phyloP scores from a whole-genome alignment of 2,888 invertebrate genomes.

The Perdita meconis region DNA sequence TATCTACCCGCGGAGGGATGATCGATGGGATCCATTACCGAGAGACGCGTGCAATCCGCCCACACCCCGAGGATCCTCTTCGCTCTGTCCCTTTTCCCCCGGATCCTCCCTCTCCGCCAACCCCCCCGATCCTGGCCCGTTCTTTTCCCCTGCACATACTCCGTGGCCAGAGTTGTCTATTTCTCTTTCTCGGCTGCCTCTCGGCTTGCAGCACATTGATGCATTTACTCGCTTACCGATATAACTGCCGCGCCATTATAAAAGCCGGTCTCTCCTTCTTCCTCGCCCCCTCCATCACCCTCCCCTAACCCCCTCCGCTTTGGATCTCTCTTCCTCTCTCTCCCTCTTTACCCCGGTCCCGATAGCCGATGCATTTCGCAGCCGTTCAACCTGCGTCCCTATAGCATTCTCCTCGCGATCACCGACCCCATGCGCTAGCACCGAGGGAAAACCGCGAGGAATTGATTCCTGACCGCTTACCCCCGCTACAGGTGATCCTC shows the following conservation, averaged over 20 bases:
- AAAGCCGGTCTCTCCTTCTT: conserved; percentile 57
- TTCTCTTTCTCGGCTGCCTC: conserved; percentile 57
- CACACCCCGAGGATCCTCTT: conserved; percentile 74
- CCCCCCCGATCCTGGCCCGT: conserved; percentile 2
- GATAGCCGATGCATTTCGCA: conserved; percentile 65
- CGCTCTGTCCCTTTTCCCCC: conserved; percentile 52
- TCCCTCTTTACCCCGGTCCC: conserved; percentile 21
- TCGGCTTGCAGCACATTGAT: conserved; percentile 58
- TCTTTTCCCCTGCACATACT: conserved; percentile 38
- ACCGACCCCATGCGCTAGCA: conserved; percentile 59
- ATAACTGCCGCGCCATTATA: conserved; percentile 71
- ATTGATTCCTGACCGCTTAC: conserved; percentile 31
- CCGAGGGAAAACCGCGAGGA: conserved; percentile 54
- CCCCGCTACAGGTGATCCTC: no score
- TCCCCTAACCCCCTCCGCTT: conserved; percentile 11
- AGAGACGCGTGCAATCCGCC: conserved; percentile 78
- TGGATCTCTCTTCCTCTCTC: conserved; percentile 5
- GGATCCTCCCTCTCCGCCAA: conserved; percentile 14
- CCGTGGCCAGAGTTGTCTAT: conserved; percentile 53
- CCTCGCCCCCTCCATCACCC: conserved; percentile 21
- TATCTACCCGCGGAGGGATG: conserved; percentile 73
- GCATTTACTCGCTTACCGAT: conserved; percentile 68
- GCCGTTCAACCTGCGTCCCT: conserved; percentile 64
- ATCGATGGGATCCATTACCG: conserved; percentile 79
- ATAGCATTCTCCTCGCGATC: conserved; percentile 63